A percentile compares a stretch with the other conserved stretches of the same genome.
Conservation (phyloP, 2,888 invertebrate genomes). For the Cyclophora albipunctata region DNA sequence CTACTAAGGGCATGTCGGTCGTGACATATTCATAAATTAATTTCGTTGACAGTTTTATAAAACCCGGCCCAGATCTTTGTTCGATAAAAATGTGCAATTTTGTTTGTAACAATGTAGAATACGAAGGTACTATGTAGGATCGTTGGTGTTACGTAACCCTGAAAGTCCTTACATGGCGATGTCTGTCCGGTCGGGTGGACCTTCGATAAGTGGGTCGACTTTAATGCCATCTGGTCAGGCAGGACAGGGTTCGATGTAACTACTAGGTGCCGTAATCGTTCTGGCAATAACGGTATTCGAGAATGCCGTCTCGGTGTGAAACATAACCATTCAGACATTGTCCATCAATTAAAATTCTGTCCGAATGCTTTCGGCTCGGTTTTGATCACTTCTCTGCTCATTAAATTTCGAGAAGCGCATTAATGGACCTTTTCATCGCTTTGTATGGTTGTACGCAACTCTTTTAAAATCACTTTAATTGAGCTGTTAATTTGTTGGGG, state of each 20-base stretch:
- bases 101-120: slow-evolving; percentile 12
- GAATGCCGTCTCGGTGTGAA: slow-evolving; percentile 30
- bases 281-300: slow-evolving; percentile 40
- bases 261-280: slow-evolving; percentile 41
- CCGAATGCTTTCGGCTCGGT: slow-evolving; percentile 20
- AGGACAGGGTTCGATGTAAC: slow-evolving; percentile 49
- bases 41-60: slow-evolving; percentile 18
- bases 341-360: slow-evolving; percentile 34
- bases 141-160: slow-evolving; percentile 54
- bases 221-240: slow-evolving; percentile 66
- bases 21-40: slow-evolving; percentile 13
- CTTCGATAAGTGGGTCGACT: slow-evolving; percentile 67
- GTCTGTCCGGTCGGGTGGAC: slow-evolving; percentile 49
- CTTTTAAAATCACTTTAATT: no score
- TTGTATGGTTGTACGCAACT: no score
- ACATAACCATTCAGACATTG: slow-evolving; percentile 20
- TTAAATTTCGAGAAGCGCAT: slow-evolving; percentile 13
- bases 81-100: slow-evolving; percentile 21
- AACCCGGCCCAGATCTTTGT: slow-evolving; percentile 17
- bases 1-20: slow-evolving; percentile 12
- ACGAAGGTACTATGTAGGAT: slow-evolving; percentile 19
- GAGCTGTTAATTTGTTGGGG: no score
- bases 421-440: background rate
- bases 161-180: slow-evolving; percentile 54
- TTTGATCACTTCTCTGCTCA: slow-evolving; percentile 21